Evolutionary conservation across 1,140 invertebrate genomes (phyloP), one percentile per base, ranked within the genome.

Genomic region (Drosophila equinoxialis): DNA sequence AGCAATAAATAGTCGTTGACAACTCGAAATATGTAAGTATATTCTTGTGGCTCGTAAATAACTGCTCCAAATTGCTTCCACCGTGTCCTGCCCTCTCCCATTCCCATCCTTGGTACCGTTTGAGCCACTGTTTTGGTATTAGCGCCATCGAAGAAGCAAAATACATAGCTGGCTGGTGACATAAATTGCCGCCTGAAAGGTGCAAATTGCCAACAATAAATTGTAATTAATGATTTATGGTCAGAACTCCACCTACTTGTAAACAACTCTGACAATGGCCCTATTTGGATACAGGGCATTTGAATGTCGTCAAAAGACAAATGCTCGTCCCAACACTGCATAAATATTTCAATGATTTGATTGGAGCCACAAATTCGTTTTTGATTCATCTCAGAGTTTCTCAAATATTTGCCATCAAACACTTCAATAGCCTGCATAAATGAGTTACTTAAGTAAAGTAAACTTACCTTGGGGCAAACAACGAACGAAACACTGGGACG

Each of bases 131-230:
- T 35, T 55, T 66, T 6, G n/a, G 33, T 69, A 13, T 62, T 63
- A 68, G 74, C 76, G 75, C 37, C 67, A 67, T 58, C 79, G 65
- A 62, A 67, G 74, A 79, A 68, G 69, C 70, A 69, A 65, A 72
- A 71, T 39, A 39, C 37, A 39, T 74, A 58, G 65, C 68, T 68
- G 64, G 51, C 66, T 68, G 66, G 55, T 65, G 83, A 79, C 83
- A 86, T 87, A 79, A 87, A 86, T 86, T 87, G 83, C 75, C 72
- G 55, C 72, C 63, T 73, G 76, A 74, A 74, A 86, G 82, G 82
- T 87, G 84, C 80, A 89, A 87, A 87, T 89, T 87, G 84, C 71
- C 74, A 80, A 77, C 84, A 80, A 89, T 89, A 89, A 87, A 89
- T 89, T 89, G 79, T 87, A 73, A 80, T 87, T 89, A 83, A 87